A percentile compares a stretch with the other conserved stretches of the same genome.
These are phyloP conservation scores for Calliopum simillimum DNA, from an alignment of 2,888 invertebrate species.

Conservation along the genomic window DNA sequence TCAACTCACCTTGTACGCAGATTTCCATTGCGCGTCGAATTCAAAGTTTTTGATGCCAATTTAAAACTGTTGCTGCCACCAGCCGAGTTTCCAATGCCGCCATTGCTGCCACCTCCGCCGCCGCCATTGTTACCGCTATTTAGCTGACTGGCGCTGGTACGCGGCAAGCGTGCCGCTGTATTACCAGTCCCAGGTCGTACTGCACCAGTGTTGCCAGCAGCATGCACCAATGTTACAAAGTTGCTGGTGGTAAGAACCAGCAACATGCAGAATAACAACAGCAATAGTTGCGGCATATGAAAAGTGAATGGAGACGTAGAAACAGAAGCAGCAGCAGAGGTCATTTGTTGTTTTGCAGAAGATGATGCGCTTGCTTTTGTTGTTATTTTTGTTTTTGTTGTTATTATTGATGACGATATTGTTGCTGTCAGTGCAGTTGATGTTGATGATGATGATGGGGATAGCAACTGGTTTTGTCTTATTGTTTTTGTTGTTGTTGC, in stretches of 20 bases:
- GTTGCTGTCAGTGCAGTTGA: conserved; percentile 36
- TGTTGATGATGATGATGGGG: conserved; percentile 25
- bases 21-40: conserved; percentile 66
- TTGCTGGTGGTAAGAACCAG: conserved; percentile 8
- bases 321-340: conserved; percentile 30
- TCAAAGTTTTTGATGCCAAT: conserved; percentile 61
- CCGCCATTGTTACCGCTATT: conserved; percentile 58
- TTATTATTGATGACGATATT: conserved; percentile 14
- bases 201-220: conserved; percentile 53
- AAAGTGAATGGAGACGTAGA: conserved; percentile 37
- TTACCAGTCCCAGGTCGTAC: conserved; percentile 63
- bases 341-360: not conserved
- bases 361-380: conserved; percentile 25
- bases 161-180: conserved; percentile 70
- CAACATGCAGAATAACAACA: conserved; percentile 52
- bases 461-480: conserved; percentile 40
- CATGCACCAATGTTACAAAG: conserved; percentile 35
- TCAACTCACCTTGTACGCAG: conserved; percentile 65
- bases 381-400: conserved; percentile 40
- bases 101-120: conserved; percentile 40
- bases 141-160: conserved; percentile 72
- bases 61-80: conserved; percentile 56
- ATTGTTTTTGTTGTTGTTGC: conserved; percentile 39
- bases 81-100: conserved; percentile 44
- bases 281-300: conserved; percentile 1